A percentile compares a stretch with the other conserved stretches of the same genome.
Evolutionary conservation across 2,888 invertebrate genomes (phyloP).

Genomic region (Acrobasis repandana): DNA sequence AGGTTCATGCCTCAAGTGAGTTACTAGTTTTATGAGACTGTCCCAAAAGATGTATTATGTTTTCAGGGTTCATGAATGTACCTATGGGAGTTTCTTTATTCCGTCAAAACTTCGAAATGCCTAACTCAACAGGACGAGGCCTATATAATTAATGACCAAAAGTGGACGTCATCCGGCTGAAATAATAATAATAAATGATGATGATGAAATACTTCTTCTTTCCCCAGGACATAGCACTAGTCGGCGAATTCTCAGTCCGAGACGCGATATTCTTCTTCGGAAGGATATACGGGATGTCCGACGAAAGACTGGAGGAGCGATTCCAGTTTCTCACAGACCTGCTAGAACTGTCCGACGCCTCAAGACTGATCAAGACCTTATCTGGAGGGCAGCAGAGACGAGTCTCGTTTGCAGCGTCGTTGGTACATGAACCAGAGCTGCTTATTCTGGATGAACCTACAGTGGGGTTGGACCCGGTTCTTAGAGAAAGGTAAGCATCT

Average conservation of each 20-base stretch:
- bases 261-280: conserved; percentile 95
- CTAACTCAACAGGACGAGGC: too few species aligned
- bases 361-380: conserved; percentile 84
- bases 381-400: conserved; percentile 96
- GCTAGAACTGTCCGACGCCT: conserved; percentile 89
- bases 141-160: too few species aligned
- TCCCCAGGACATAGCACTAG: conserved; percentile 88
- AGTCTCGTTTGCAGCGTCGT: conserved; percentile 93
- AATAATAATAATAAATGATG: too few species aligned
- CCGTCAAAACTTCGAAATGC: too few species aligned
- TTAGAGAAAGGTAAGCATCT: conserved; percentile 87
- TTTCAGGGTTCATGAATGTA: too few species aligned
- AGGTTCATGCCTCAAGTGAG: conserved; percentile 94
- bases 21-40: too few species aligned
- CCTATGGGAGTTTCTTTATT: too few species aligned
- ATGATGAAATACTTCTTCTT: too few species aligned
- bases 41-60: too few species aligned
- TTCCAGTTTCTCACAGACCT: conserved; percentile 87
- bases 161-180: too few species aligned
- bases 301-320: conserved; percentile 84
- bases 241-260: conserved; percentile 90
- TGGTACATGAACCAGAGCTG: conserved; percentile 94
- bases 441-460: conserved; percentile 96
- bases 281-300: conserved; percentile 90
- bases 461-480: conserved; percentile 95